These are phyloP conservation scores for Malacoctenus gilli DNA, from an alignment of 2,797 vertebrate genomes.

Conservation along the genomic window DNA sequence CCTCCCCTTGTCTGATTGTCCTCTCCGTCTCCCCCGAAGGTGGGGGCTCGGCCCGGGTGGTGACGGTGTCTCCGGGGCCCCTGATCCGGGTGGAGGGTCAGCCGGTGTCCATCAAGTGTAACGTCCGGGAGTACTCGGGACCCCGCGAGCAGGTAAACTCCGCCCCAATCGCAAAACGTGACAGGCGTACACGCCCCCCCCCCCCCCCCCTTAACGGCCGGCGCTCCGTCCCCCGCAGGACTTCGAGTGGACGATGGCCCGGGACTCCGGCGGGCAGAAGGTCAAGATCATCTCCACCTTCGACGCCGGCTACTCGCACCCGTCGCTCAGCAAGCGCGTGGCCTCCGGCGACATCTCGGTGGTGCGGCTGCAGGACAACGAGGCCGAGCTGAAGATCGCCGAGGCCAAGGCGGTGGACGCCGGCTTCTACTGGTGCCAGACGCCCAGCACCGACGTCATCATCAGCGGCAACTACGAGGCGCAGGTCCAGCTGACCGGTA, in stretches of 20 bases:
- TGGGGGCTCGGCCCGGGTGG: slow-evolving; percentile 83
- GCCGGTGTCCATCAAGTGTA: slow-evolving; percentile 86
- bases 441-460: slow-evolving; percentile 90
- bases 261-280: background rate
- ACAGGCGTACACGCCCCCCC: background rate
- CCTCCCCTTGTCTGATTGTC: background rate
- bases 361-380: slow-evolving; percentile 78
- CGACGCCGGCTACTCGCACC: slow-evolving; percentile 83
- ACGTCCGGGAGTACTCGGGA: slow-evolving; percentile 88
- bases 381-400: slow-evolving; percentile 87
- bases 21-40: slow-evolving; percentile 57
- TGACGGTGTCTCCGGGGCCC: slow-evolving; percentile 86
- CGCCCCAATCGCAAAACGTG: too few species aligned
- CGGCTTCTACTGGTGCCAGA: slow-evolving; percentile 88
- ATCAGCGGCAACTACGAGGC: slow-evolving; percentile 90
- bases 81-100: slow-evolving; percentile 89
- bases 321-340: slow-evolving; percentile 80
- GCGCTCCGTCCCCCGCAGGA: slow-evolving; percentile 71
- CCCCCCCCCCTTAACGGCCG: background rate
- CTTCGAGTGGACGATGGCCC: slow-evolving; percentile 89
- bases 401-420: slow-evolving; percentile 82
- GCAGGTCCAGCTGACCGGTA: slow-evolving; percentile 88
- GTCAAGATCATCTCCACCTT: slow-evolving; percentile 89
- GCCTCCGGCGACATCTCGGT: slow-evolving; percentile 81
- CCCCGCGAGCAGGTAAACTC: slow-evolving; percentile 86